Percentiles rank a stretch among this genome's conserved stretches.
Conservation (phyloP, 2,797 vertebrate genomes). For the Neoniphon sammara region DNA sequence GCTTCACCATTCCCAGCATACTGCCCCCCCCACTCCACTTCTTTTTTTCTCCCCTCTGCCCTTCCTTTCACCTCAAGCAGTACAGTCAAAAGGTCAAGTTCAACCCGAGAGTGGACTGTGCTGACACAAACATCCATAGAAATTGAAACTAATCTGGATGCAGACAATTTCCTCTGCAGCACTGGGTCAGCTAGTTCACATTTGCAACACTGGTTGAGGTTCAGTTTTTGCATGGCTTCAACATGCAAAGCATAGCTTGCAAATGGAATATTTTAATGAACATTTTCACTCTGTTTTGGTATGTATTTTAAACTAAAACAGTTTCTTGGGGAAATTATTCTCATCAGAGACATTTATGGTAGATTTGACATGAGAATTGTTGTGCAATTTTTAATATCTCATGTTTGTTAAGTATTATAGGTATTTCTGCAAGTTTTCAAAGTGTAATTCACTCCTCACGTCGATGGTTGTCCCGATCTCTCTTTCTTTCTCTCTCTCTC, state of each 20-base stretch:
- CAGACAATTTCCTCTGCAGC: neutral
- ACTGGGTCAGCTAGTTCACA: neutral
- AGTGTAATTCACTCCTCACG: neutral
- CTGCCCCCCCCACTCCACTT: neutral
- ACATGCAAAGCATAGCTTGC: neutral
- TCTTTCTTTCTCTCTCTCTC: slow-evolving; percentile 7
- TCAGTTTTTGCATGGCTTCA: neutral
- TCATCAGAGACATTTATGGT: too few species aligned
- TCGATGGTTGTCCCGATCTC: neutral
- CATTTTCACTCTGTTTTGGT: too few species aligned
- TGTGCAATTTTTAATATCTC: too few species aligned
- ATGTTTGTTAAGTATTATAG: too few species aligned
- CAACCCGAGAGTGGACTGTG: neutral
- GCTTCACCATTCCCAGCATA: neutral
- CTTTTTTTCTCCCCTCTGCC: neutral
- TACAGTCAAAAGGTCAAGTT: slow-evolving; percentile 15
- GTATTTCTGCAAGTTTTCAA: neutral
- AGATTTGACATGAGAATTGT: neutral
- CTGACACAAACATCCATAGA: neutral
- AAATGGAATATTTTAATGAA: neutral
- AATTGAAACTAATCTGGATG: neutral
- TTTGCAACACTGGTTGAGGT: neutral
- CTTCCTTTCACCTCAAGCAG: neutral
- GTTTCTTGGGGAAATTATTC: too few species aligned
- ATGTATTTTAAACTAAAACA: too few species aligned